Conservation (phyloP, 1,140 invertebrate species). For the Caenorhabditis briggsae region DNA sequence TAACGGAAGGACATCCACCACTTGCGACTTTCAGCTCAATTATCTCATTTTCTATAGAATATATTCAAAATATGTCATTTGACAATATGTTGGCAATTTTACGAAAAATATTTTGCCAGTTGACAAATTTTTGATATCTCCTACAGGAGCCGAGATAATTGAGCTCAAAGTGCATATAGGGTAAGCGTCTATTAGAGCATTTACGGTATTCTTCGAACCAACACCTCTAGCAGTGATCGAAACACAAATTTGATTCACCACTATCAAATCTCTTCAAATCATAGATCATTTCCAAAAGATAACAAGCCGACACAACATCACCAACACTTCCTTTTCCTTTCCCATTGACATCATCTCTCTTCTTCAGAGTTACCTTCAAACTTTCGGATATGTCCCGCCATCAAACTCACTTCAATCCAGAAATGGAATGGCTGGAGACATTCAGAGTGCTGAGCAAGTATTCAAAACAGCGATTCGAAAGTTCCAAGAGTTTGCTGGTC, state of each 20-base stretch:
- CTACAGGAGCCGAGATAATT: too few relatives aligned
- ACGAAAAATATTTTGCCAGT: too few relatives aligned
- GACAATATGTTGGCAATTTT: too few relatives aligned
- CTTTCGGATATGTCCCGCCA: constrained; percentile 75
- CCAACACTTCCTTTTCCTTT: background rate
- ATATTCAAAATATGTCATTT: too few relatives aligned
- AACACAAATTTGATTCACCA: background rate
- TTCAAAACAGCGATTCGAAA: constrained; percentile 72
- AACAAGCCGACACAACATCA: background rate
- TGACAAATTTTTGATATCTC: too few relatives aligned
- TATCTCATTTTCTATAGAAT: too few relatives aligned
- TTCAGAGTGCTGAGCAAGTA: constrained; percentile 62
- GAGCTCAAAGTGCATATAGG: too few relatives aligned
- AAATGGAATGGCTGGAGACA: constrained; percentile 67
- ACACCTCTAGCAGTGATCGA: background rate
- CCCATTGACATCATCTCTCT: background rate
- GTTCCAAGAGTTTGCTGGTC: constrained; percentile 77
- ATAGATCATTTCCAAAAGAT: constrained; percentile 26
- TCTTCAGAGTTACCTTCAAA: constrained; percentile 73
- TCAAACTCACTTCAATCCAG: constrained; percentile 51
- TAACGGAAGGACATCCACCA: too few relatives aligned
- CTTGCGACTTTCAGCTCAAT: background rate
- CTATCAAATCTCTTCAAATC: background rate
- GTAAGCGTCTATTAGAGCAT: too few relatives aligned
- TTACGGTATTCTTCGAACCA: background rate